phyloP scores from a whole-genome alignment of 1,140 invertebrate genomes.

The Trachymyrmex cornetzi region DNA sequence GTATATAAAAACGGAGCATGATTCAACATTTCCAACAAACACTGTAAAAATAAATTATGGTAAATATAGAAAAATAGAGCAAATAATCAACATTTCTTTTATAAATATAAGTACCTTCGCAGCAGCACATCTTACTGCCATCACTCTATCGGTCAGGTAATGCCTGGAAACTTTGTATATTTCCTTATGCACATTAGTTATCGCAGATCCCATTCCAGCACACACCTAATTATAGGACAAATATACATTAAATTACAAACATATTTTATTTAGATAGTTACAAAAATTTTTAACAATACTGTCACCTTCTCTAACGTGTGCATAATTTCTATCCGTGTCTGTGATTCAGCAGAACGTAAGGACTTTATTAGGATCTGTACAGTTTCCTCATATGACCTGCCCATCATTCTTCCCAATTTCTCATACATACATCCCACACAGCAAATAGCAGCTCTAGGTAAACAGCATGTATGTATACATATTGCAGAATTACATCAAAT shows the following conservation, averaged over 20 bases:
- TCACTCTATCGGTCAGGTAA: slow-evolving; percentile 95
- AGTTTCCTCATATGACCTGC: slow-evolving; percentile 98
- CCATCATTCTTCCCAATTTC: slow-evolving; percentile 99
- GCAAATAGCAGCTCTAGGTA: slow-evolving; percentile 96
- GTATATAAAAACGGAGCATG: slow-evolving; percentile 96
- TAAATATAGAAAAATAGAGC: not conserved
- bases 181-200: slow-evolving; percentile 95
- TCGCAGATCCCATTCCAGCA: slow-evolving; percentile 95
- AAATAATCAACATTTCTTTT: not conserved
- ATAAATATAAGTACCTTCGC: slow-evolving; percentile 89
- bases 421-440: slow-evolving; percentile 99
- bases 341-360: slow-evolving; percentile 97
- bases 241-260: slow-evolving; percentile 34
- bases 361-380: slow-evolving; percentile 97
- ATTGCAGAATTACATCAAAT: not conserved
- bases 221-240: slow-evolving; percentile 87
- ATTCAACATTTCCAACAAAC: slow-evolving; percentile 95
- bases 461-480: slow-evolving; percentile 24
- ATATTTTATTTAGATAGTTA: slow-evolving; percentile 39
- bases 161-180: slow-evolving; percentile 96
- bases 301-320: slow-evolving; percentile 96
- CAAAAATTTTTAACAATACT: not conserved
- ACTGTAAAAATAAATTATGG: slow-evolving; percentile 86
- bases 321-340: slow-evolving; percentile 98
- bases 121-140: slow-evolving; percentile 96